A percentile compares a stretch with the other conserved stretches of the same genome.
Evolutionary conservation across 2,888 invertebrate species (phyloP).

Genomic region (Xestia c-nigrum): DNA sequence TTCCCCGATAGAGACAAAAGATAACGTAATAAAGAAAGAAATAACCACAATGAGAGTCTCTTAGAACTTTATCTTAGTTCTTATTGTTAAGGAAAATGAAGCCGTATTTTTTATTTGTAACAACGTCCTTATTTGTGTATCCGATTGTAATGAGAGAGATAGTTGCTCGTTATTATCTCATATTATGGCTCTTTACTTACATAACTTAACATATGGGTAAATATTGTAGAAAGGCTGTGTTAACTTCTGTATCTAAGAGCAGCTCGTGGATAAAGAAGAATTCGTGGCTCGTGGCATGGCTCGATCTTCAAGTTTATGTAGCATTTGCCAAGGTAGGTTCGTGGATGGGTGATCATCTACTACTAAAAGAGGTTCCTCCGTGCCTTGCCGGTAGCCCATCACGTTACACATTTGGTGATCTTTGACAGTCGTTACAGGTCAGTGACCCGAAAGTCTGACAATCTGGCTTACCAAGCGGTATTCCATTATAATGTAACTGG

Average conservation of each 20-base stretch:
- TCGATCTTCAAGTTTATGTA: background rate
- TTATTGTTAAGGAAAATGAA: slow-evolving; percentile 44
- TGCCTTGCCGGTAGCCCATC: background rate
- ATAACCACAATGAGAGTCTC: slow-evolving; percentile 21
- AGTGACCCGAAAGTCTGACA: background rate
- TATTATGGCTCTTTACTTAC: slow-evolving; percentile 25
- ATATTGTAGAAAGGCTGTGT: background rate
- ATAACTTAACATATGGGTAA: background rate
- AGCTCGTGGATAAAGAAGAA: background rate
- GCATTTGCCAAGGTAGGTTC: background rate
- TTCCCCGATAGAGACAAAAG: slow-evolving; percentile 14
- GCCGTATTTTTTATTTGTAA: slow-evolving; percentile 26
- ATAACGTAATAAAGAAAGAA: slow-evolving; percentile 43
- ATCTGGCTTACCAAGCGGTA: background rate
- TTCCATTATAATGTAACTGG: background rate
- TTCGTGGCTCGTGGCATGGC: background rate
- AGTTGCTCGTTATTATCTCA: slow-evolving; percentile 20
- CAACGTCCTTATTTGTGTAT: slow-evolving; percentile 28
- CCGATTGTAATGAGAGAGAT: slow-evolving; percentile 36
- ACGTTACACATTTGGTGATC: background rate
- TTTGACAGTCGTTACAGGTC: background rate
- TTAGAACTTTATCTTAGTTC: slow-evolving; percentile 34
- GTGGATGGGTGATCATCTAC: background rate
- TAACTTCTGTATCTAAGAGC: background rate
- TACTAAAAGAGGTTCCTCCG: background rate